Evolutionary conservation across 2,888 invertebrate species (phyloP).

Genomic region (Digitonthophagus gazella): DNA sequence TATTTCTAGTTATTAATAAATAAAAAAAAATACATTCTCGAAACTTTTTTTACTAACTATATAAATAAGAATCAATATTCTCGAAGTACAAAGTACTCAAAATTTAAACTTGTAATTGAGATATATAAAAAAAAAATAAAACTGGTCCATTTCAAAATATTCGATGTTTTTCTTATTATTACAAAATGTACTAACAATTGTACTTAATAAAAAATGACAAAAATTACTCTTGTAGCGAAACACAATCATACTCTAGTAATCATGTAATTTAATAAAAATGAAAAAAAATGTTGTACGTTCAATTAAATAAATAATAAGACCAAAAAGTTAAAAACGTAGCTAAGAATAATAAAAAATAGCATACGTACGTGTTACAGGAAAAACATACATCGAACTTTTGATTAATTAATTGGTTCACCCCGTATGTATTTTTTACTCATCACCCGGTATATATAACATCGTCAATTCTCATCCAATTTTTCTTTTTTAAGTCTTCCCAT

Average conservation of each 20-base stretch:
- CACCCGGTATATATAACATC: background rate
- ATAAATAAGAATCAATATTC: background rate
- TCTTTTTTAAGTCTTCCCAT: constrained; percentile 15
- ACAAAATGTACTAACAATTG: background rate
- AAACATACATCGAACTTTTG: constrained; percentile 7
- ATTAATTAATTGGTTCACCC: background rate
- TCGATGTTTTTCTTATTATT: background rate
- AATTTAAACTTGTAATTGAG: background rate
- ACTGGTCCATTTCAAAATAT: background rate
- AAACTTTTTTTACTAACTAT: background rate
- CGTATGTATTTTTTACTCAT: background rate
- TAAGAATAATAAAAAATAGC: background rate
- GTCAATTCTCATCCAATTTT: background rate
- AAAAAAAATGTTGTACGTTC: background rate
- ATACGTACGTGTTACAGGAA: constrained; percentile 11
- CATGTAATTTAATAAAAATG: background rate
- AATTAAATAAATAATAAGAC: background rate
- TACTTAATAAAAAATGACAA: background rate
- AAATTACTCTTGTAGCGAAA: background rate
- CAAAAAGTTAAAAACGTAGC: background rate
- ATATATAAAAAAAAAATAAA: background rate
- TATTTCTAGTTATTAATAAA: background rate
- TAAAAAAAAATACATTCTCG: too few species aligned
- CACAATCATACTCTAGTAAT: background rate
- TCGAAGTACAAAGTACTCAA: background rate